Evolutionary conservation across 2,113 vertebrate species (phyloP), one percentile per base, ranked within the genome.

Genomic region (Pao palembangensis): DNA sequence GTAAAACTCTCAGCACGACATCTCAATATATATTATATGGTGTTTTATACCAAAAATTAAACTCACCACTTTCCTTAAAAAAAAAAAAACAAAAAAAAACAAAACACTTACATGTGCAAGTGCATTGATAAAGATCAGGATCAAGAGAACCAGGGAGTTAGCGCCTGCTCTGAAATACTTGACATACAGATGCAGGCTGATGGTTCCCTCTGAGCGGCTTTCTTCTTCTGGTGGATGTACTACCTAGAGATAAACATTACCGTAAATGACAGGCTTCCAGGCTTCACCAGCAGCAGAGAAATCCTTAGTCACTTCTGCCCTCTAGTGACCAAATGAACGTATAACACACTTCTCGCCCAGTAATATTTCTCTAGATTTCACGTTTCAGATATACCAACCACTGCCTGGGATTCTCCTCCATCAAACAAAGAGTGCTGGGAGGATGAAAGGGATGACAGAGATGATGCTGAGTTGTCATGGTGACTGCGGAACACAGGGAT

Each of bases 101-200:
- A 72, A 34, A n/a, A 0, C 25, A 82, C 85, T 80, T 85, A 99
- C 96, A 87, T 96, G 94, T 53, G 94, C 87, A 13, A 92, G 77
- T 55, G 90, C 44, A 76, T 94, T 98, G 15, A 97, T 73, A 4
- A 93, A 5, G 38, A 94, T 0, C 2, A 98, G 89, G 55, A 91
- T 28, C 64, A 93, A 58, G 73, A 96, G 83, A 51, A 93, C 59
- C 6, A 92, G 55, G 66, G 82, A 80, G 75, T 91, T 93, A 2
- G 93, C 91, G 19, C 96, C 95, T 0, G 95, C 93, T 51, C 66
- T 67, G 55, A 98, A 93, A 76, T 96, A 97, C 75, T 93, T 96
- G 75, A 90, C 89, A 65, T 98, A 98, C 69, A 93, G 46, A 46
- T 81, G 89, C 8, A 96, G 71, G 71, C 66, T 84, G 47, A 98